phyloP scores from a whole-genome alignment of 2,113 vertebrate genomes.

The Herpetotheres cachinnans region DNA sequence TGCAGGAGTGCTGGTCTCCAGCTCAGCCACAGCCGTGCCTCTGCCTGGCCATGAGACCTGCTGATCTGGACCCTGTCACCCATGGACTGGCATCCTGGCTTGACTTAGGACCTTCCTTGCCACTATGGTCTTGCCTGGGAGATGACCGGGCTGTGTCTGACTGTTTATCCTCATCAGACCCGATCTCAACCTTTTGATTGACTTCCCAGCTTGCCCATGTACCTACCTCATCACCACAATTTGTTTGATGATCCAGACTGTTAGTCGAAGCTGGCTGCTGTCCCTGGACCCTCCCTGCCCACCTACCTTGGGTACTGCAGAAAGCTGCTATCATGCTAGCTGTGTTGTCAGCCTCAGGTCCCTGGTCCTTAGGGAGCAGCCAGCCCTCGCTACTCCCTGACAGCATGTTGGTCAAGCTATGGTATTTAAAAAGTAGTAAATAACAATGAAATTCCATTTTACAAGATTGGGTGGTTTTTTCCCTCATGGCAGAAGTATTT shows the following conservation, averaged over 20 bases:
- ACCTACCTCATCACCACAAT: neutral
- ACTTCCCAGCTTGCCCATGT: neutral
- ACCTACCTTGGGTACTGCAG: neutral
- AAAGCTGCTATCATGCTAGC: neutral
- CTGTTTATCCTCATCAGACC: neutral
- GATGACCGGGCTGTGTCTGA: neutral
- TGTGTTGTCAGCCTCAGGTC: neutral
- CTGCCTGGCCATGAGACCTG: neutral
- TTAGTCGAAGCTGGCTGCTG: neutral
- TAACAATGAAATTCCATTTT: neutral
- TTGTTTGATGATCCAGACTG: neutral
- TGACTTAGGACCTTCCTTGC: neutral
- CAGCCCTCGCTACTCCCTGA: neutral
- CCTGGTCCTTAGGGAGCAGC: neutral
- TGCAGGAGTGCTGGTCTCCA: neutral
- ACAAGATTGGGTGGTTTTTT: neutral
- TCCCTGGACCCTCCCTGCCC: neutral
- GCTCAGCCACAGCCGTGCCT: neutral
- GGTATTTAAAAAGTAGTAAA: neutral
- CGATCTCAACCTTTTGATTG: neutral
- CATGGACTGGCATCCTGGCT: neutral
- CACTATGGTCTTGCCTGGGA: neutral
- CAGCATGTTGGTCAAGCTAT: neutral
- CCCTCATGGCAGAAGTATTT: neutral
- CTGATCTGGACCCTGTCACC: neutral